A percentile compares a stretch with the other conserved stretches of the same genome.
These are phyloP conservation scores for Andrena camellia DNA, from an alignment of 2,888 invertebrate genomes.

Conservation along the genomic window DNA sequence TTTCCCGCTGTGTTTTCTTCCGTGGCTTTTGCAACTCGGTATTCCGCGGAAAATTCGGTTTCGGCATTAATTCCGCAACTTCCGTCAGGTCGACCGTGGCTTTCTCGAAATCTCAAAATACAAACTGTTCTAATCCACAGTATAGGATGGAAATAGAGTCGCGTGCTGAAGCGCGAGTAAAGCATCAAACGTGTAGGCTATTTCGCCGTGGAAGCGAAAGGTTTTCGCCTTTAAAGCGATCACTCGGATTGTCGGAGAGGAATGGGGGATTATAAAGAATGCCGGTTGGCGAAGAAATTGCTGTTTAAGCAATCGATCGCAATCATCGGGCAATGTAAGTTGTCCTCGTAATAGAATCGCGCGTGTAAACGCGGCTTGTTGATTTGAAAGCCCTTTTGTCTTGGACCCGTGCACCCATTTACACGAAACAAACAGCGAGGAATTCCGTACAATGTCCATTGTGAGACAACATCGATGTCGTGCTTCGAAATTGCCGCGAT, in stretches of 20 bases:
- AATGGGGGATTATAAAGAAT: background rate
- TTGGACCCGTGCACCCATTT: constrained; percentile 45
- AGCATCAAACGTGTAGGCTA: constrained; percentile 15
- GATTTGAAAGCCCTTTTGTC: constrained; percentile 53
- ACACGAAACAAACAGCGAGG: constrained; percentile 45
- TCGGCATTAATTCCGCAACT: constrained; percentile 42
- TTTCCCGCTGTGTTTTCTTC: constrained; percentile 11
- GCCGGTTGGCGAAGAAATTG: background rate
- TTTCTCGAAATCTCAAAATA: constrained; percentile 36
- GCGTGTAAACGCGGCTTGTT: constrained; percentile 47
- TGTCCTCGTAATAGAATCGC: constrained; percentile 10
- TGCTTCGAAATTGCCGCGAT: constrained; percentile 48
- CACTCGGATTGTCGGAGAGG: background rate
- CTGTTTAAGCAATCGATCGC: background rate
- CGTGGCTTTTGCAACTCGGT: constrained; percentile 2
- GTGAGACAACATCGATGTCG: constrained; percentile 35
- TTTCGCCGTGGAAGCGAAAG: background rate
- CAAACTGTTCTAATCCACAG: constrained; percentile 11
- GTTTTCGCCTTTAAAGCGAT: background rate
- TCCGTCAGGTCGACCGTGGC: constrained; percentile 8
- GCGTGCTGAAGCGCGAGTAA: constrained; percentile 5
- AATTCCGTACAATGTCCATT: constrained; percentile 52
- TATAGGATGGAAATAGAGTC: constrained; percentile 5
- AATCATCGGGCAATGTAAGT: background rate
- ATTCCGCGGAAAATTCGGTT: constrained; percentile 33